phyloP scores from a whole-genome alignment of 2,113 vertebrate genomes.

The Leucopsar rothschildi region DNA sequence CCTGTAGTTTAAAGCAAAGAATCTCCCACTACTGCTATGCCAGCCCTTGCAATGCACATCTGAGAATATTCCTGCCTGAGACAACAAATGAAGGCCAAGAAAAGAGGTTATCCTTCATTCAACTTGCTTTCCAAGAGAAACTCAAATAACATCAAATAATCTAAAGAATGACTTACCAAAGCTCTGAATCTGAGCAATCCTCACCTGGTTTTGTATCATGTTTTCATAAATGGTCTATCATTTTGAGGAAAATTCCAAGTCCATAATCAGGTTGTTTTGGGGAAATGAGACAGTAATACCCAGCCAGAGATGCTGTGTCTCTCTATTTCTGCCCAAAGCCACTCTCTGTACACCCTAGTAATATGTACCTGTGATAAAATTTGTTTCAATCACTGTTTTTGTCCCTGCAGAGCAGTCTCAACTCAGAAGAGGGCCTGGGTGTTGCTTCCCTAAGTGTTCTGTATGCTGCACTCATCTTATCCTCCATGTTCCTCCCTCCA shows the following conservation, averaged over 20 bases:
- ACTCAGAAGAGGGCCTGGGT: constrained; percentile 85
- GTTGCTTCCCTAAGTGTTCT: constrained; percentile 87
- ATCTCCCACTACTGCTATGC: neutral
- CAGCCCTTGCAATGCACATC: neutral
- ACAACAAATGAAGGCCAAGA: neutral
- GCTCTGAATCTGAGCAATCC: neutral
- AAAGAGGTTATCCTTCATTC: neutral
- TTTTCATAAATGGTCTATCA: neutral
- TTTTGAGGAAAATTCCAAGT: neutral
- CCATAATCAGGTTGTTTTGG: neutral
- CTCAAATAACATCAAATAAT: neutral
- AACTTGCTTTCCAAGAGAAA: neutral
- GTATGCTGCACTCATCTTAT: constrained; percentile 86
- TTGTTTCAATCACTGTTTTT: neutral
- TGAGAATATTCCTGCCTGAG: neutral
- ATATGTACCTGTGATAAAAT: neutral
- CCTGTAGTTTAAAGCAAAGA: neutral
- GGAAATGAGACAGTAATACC: neutral
- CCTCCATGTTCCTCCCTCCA: constrained; percentile 91
- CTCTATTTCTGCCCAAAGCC: neutral
- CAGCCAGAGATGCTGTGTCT: neutral
- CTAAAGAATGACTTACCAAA: neutral
- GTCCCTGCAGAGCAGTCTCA: constrained; percentile 88
- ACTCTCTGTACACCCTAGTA: neutral
- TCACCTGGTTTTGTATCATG: neutral